Conservation (phyloP, 2,797 vertebrate genomes). For the Bovichtus diacanthus region DNA sequence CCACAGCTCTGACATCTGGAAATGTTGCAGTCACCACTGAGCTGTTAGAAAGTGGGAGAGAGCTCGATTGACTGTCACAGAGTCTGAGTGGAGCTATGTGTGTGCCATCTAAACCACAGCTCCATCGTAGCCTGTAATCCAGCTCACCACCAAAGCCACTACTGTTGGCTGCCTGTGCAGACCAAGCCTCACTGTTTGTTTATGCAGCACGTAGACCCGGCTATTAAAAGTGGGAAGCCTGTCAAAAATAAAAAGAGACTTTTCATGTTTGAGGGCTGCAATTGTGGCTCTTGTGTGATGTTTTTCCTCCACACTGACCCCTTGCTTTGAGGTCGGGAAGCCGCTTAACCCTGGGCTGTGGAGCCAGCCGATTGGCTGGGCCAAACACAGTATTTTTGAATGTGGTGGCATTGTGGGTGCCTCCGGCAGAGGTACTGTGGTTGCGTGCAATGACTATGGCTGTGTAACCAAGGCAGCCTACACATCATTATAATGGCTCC, state of each 20-base stretch:
- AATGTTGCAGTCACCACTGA: conserved; percentile 73
- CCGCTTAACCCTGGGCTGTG: conserved; percentile 78
- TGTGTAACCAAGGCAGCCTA: conserved; percentile 69
- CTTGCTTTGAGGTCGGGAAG: conserved; percentile 76
- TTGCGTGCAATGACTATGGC: conserved; percentile 73
- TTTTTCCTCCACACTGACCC: conserved; percentile 84
- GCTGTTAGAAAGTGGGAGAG: conserved; percentile 79
- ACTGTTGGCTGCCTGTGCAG: conserved; percentile 77
- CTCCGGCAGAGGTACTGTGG: conserved; percentile 69
- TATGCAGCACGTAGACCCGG: conserved; percentile 79
- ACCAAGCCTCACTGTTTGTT: conserved; percentile 83
- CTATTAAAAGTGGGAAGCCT: conserved; percentile 85
- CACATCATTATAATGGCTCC: conserved; percentile 80
- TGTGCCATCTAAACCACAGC: conserved; percentile 81
- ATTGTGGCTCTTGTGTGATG: conserved; percentile 88
- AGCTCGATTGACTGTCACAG: conserved; percentile 76
- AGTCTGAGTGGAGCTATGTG: conserved; percentile 76
- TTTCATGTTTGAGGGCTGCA: conserved; percentile 88
- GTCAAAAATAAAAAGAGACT: conserved; percentile 88
- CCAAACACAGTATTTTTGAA: conserved; percentile 78
- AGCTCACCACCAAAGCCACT: conserved; percentile 82
- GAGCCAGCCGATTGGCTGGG: conserved; percentile 71
- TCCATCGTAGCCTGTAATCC: conserved; percentile 83
- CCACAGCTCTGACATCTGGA: conserved; percentile 82
- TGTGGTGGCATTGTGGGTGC: conserved; percentile 72